Conservation (phyloP, 23 tunicate genomes). For the Oikopleura albicans region DNA sequence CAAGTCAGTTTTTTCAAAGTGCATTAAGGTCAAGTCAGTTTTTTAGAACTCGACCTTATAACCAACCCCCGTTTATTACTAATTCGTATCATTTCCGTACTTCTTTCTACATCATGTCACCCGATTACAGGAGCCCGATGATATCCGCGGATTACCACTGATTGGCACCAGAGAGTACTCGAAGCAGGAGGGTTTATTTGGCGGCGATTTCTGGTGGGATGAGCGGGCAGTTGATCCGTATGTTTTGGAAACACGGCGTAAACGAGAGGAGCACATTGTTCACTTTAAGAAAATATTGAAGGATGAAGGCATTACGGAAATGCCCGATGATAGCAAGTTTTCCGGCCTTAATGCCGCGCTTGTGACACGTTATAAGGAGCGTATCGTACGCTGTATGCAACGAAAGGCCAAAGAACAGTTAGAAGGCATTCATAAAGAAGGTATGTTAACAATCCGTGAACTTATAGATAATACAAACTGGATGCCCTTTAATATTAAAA, state of each 20-base stretch:
- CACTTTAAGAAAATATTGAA: neutral
- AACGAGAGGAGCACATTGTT: neutral
- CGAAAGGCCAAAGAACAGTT: neutral
- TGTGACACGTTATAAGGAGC: neutral
- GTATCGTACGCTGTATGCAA: neutral
- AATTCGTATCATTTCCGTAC: no score
- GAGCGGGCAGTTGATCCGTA: neutral
- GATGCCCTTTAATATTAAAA: no score
- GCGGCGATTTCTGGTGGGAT: neutral
- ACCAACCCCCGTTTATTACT: no score
- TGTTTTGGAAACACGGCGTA: neutral
- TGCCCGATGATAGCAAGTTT: neutral
- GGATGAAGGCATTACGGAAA: neutral
- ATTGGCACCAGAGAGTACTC: neutral
- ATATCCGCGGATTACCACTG: neutral
- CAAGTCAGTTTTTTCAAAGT: no score
- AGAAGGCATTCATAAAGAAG: no score
- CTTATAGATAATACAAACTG: no score
- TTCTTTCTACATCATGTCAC: no score
- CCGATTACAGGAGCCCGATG: neutral
- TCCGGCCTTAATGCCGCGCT: neutral
- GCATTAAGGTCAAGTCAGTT: no score
- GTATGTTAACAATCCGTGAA: no score
- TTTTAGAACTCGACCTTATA: no score
- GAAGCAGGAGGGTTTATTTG: neutral